Percentiles rank a stretch among this genome's conserved stretches.
Evolutionary conservation across 2,113 vertebrate genomes (phyloP).

Genomic region (Rhinichthys klamathensis): DNA sequence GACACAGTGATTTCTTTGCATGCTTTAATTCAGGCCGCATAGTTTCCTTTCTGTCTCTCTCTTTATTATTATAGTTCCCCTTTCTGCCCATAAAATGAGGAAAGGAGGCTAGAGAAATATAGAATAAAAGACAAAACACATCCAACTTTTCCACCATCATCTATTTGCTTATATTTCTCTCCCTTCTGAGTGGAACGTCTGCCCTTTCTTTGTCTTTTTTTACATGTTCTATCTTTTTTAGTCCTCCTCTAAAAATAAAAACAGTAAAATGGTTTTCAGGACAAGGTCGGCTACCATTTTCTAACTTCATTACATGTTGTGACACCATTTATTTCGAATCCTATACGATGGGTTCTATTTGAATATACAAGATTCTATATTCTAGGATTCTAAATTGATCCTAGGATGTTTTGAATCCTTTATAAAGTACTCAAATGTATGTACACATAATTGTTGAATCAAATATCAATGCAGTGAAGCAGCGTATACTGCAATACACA

Average conservation of each 20-base stretch:
- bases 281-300: not conserved
- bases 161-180: not conserved
- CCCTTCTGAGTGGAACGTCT: not conserved
- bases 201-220: not conserved
- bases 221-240: not conserved
- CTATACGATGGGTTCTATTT: too few relatives aligned
- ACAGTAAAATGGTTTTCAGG: not conserved
- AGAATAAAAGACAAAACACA: constrained; percentile 35
- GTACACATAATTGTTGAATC: not conserved
- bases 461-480: constrained; percentile 13
- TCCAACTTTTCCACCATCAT: constrained; percentile 2
- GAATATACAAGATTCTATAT: too few relatives aligned
- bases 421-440: not conserved
- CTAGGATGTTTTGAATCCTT: not conserved
- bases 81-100: constrained; percentile 49
- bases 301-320: not conserved
- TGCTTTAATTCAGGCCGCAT: not conserved
- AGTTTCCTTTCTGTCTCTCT: constrained; percentile 26
- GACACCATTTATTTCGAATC: not conserved
- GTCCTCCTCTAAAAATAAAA: not conserved
- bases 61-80: constrained; percentile 46
- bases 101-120: constrained; percentile 44
- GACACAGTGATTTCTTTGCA: not conserved
- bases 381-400: too few relatives aligned
- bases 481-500: not conserved